Conservation (phyloP, 2,113 vertebrate genomes). For the Bubalus kerabau region DNA sequence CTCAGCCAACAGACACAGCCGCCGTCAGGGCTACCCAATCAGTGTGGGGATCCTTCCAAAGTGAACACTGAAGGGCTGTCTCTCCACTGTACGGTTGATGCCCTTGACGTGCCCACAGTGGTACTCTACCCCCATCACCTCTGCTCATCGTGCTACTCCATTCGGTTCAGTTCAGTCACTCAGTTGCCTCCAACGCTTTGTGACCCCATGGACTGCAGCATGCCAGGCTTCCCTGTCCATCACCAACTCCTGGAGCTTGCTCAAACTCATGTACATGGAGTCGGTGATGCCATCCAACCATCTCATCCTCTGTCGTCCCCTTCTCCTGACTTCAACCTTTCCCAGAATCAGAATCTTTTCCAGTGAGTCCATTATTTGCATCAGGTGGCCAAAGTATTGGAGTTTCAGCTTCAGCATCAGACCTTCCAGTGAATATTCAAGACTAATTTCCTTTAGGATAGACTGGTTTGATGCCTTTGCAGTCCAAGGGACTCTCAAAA, state of each 20-base stretch:
- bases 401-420: background rate
- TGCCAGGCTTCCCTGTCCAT: background rate
- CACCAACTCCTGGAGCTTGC: background rate
- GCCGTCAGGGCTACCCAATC: background rate
- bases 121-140: fast-evolving
- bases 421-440: background rate
- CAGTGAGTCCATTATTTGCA: background rate
- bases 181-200: background rate
- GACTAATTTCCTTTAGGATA: background rate
- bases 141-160: too few species aligned
- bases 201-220: background rate
- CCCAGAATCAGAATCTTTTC: background rate
- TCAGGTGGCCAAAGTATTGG: background rate
- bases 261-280: background rate
- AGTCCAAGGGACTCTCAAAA: background rate
- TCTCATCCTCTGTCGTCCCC: background rate
- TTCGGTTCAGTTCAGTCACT: background rate
- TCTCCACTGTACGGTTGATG: background rate
- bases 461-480: background rate
- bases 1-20: background rate
- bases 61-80: fast-evolving
- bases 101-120: background rate
- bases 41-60: background rate
- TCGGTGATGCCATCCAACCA: background rate
- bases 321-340: background rate